Conservation (phyloP, 2,797 vertebrate species). For the Pampus argenteus region DNA sequence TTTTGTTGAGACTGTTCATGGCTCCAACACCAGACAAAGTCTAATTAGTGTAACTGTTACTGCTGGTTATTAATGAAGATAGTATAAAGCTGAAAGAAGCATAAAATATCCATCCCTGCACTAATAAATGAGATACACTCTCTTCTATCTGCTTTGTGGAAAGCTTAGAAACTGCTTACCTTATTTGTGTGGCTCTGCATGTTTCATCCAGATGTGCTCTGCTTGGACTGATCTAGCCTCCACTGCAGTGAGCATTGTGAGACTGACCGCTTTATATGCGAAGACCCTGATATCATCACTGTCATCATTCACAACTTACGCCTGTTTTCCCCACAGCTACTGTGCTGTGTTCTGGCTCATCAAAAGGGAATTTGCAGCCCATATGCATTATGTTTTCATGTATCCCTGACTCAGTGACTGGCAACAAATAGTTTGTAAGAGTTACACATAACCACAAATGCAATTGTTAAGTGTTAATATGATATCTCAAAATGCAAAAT, state of each 20-base stretch:
- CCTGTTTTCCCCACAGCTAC: conserved; percentile 25
- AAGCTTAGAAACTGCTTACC: conserved; percentile 29
- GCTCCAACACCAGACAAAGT: too few relatives aligned
- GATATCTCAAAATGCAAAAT: neutral
- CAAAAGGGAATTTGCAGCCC: conserved; percentile 10
- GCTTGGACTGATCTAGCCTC: conserved; percentile 22
- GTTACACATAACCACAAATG: neutral
- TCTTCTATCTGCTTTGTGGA: neutral
- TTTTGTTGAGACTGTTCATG: too few relatives aligned
- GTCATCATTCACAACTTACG: conserved; percentile 48
- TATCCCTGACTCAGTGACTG: conserved; percentile 10
- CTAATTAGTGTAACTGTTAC: too few relatives aligned
- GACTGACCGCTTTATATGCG: conserved; percentile 59
- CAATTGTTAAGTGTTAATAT: too few relatives aligned
- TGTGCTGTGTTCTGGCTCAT: conserved; percentile 21
- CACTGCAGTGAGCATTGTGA: conserved; percentile 20
- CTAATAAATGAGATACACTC: neutral
- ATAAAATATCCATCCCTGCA: too few relatives aligned
- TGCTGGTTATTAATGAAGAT: too few relatives aligned
- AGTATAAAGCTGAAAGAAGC: too few relatives aligned
- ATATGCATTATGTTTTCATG: neutral
- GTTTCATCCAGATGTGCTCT: conserved; percentile 36
- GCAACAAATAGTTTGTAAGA: neutral
- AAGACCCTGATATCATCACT: conserved; percentile 33
- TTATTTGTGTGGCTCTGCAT: conserved; percentile 27